A percentile compares a stretch with the other conserved stretches of the same genome.
Evolutionary conservation across 1,140 invertebrate species (phyloP).

Genomic region (Palaemon carinicauda): DNA sequence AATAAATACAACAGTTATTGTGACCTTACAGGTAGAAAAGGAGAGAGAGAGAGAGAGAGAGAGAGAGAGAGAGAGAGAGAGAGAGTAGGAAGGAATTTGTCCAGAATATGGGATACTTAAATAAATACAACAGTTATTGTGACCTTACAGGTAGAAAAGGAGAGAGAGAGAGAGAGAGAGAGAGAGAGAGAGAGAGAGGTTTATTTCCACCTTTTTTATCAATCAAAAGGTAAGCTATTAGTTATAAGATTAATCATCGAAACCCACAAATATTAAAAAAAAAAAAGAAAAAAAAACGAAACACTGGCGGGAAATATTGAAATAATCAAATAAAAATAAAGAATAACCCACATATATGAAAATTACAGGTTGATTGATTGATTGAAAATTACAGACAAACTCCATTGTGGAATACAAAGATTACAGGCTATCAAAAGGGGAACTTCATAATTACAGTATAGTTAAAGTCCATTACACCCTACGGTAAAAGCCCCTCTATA

Average conservation of each 20-base stretch:
- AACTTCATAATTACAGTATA: too few species aligned
- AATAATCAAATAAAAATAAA: too few species aligned
- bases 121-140: neutral
- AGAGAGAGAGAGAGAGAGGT: neutral
- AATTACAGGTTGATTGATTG: too few species aligned
- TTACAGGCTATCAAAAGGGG: too few species aligned
- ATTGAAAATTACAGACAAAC: too few species aligned
- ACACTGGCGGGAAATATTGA: too few species aligned
- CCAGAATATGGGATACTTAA: neutral
- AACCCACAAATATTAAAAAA: neutral
- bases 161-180: neutral
- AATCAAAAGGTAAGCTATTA: too few species aligned
- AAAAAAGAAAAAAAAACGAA: neutral
- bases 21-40: neutral
- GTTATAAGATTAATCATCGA: neutral
- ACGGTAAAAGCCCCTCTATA: too few species aligned
- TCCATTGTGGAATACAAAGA: too few species aligned
- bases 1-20: neutral
- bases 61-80: conserved; percentile 31
- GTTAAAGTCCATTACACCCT: too few species aligned
- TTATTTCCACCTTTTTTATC: neutral
- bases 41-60: conserved; percentile 4
- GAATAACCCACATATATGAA: too few species aligned
- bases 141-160: neutral
- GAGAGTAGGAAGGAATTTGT: neutral